Evolutionary conservation across 1,140 invertebrate species (phyloP).

Genomic region (Sitophilus oryzae): DNA sequence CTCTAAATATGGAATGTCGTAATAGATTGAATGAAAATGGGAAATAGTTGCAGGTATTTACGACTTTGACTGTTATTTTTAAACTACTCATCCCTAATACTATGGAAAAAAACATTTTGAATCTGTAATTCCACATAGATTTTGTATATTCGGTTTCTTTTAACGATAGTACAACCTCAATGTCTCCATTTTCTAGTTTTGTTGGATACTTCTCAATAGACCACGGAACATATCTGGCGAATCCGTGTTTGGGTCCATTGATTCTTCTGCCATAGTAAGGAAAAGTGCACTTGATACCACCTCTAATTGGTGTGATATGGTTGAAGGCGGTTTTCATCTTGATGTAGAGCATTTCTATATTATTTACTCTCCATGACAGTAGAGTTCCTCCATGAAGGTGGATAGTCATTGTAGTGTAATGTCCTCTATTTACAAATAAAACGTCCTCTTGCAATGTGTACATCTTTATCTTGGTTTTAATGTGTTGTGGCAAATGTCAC

Average conservation of each 20-base stretch:
- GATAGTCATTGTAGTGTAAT: constrained; percentile 29
- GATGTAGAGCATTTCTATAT: constrained; percentile 31
- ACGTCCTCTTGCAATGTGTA: no score
- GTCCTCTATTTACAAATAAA: constrained; percentile 25
- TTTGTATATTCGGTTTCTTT: constrained; percentile 21
- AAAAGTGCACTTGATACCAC: constrained; percentile 28
- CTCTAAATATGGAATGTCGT: constrained; percentile 19
- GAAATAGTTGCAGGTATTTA: constrained; percentile 17
- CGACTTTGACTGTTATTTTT: constrained; percentile 13
- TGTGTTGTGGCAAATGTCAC: no score
- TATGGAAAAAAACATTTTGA: constrained; percentile 16
- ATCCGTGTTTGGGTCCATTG: constrained; percentile 29
- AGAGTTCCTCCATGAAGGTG: constrained; percentile 33
- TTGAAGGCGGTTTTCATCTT: constrained; percentile 18
- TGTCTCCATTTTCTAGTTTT: constrained; percentile 11
- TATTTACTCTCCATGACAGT: constrained; percentile 30
- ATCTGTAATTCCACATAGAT: constrained; percentile 27
- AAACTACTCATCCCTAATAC: constrained; percentile 6
- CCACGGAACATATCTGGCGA: constrained; percentile 28
- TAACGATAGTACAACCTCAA: constrained; percentile 14
- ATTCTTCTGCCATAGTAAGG: constrained; percentile 22
- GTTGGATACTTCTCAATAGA: constrained; percentile 19
- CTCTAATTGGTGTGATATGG: constrained; percentile 17
- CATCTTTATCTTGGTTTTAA: no score
- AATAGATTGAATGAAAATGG: constrained; percentile 21